A percentile compares a stretch with the other conserved stretches of the same genome.
phyloP scores from a whole-genome alignment of 2,888 invertebrate genomes.

The Dysmachus trigonus region DNA sequence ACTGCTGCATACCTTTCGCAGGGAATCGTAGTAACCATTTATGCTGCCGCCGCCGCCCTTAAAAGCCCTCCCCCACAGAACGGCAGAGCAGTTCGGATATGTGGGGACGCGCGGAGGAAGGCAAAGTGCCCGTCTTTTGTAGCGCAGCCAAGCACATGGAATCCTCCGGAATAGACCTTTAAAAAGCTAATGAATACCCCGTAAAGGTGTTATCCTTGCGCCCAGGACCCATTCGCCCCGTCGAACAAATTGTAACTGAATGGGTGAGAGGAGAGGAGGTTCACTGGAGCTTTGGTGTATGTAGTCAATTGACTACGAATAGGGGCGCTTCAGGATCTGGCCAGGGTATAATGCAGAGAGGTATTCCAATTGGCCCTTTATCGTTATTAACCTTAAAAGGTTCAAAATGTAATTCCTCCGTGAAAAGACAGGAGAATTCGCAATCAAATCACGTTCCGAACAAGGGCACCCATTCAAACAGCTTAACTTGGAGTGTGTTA shows the following conservation, averaged over 20 bases:
- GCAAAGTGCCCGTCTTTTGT: background rate
- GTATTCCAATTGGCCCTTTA: slow-evolving; percentile 21
- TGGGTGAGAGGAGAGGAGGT: background rate
- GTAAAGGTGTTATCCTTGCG: slow-evolving; percentile 10
- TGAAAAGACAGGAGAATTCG: slow-evolving; percentile 33
- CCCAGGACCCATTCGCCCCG: background rate
- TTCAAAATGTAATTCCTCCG: slow-evolving; percentile 19
- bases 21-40: background rate
- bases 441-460: slow-evolving; percentile 30
- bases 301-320: slow-evolving; percentile 28
- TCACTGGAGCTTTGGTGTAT: background rate
- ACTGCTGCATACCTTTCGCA: background rate
- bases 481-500: slow-evolving; percentile 23
- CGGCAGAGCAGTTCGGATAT: background rate
- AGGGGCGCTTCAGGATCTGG: background rate
- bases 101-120: too few species aligned
- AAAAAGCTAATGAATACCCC: slow-evolving; percentile 25
- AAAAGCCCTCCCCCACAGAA: background rate
- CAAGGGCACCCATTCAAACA: slow-evolving; percentile 21
- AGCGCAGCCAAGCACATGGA: background rate
- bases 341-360: background rate
- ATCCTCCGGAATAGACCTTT: background rate
- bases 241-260: slow-evolving; percentile 17
- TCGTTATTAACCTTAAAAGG: slow-evolving; percentile 33
- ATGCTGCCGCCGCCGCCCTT: background rate